Evolutionary conservation across 2,888 invertebrate genomes (phyloP).

Genomic region (Spodoptera exigua): DNA sequence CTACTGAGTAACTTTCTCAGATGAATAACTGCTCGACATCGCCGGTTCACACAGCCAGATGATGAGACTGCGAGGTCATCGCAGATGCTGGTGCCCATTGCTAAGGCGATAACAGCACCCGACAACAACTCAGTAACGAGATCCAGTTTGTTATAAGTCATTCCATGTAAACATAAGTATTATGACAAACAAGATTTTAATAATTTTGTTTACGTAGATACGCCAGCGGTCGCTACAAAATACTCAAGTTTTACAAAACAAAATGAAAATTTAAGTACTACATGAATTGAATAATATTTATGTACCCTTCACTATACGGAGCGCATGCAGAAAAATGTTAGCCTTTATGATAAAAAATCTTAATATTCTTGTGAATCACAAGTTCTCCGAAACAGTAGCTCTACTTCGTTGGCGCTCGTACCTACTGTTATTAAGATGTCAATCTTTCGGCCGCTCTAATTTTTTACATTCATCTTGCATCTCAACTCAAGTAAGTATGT

Average conservation of each 20-base stretch:
- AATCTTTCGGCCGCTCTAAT: conserved; percentile 62
- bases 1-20: conserved; percentile 83
- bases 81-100: conserved; percentile 37
- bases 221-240: conserved; percentile 9
- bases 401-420: conserved; percentile 67
- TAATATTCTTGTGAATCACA: conserved; percentile 66
- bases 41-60: conserved; percentile 73
- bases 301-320: conserved; percentile 39
- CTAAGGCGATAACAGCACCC: conserved; percentile 9
- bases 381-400: conserved; percentile 73
- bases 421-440: conserved; percentile 70
- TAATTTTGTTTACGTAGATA: conserved; percentile 14
- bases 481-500: conserved; percentile 12
- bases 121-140: conserved; percentile 20
- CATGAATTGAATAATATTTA: conserved; percentile 36
- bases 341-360: conserved; percentile 66
- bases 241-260: conserved; percentile 12
- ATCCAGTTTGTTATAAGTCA: conserved; percentile 8
- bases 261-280: conserved; percentile 16
- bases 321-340: conserved; percentile 65
- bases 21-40: conserved; percentile 72
- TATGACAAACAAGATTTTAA: background rate
- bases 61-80: conserved; percentile 72
- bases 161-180: too few species aligned
- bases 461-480: conserved; percentile 40